Base-by-base conservation (phyloP, 2,113 vertebrate species). In the Caloenas nicobarica region DNA sequence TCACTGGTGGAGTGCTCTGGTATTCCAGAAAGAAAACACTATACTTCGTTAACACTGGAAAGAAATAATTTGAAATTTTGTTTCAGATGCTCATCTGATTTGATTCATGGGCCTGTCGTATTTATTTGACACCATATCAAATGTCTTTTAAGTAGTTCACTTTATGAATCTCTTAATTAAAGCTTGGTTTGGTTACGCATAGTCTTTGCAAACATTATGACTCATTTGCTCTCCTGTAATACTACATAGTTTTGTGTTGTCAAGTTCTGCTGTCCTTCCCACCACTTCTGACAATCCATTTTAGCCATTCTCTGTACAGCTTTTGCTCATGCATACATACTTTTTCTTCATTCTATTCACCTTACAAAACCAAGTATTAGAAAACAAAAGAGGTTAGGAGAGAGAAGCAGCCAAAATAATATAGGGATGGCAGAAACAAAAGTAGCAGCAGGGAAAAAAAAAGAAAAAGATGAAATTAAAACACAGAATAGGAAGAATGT, bases 31-130 rank as follows among this genome's bases (percentile, higher is more conserved):
- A 42, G 42, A 56, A 26, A 40, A 33, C 26, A n/a, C 38, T 54
- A 56, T 11, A 33, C 11, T 9, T 28, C 38, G 33, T 24, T 60
- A 17, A 36, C 65, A 56, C 36, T 64, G n/a, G 33, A 46, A 78
- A 26, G 33, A 46, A 78, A 26, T 18, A 7, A 34, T 53, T 93
- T 57, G 26, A 70, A 44, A 91, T 85, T 93, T 76, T 62, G 44
- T 77, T 62, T 88, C 70, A 38, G n/a, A 74, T 50, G 65, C 54
- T 60, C 46, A 34, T 64, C 73, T 79, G 42, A 17, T 68, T 92
- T 95, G 72, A 88, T 88, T 90, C 89, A 92, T 11, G 57, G 89
- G 65, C 44, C 69, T 81, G 51, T 65, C 88, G 80, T 22, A 81
- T 36, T 54, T 77, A 40, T 51, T 69, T 85, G 88, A 94, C 71